Evolutionary conservation across 2,888 invertebrate species (phyloP).

Genomic region (Seladonia tumulorum): DNA sequence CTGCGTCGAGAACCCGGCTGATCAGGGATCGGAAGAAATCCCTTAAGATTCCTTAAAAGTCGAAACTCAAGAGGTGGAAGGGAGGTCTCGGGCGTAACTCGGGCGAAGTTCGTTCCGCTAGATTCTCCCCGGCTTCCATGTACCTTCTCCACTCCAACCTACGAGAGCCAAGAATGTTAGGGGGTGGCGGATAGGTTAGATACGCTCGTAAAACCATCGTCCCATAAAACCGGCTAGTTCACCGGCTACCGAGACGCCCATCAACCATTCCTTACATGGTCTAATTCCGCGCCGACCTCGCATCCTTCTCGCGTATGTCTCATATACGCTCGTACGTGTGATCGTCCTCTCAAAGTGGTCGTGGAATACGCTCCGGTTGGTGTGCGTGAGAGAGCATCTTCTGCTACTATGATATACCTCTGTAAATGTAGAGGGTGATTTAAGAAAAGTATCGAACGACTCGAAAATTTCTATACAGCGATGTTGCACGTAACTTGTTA

Average conservation of each 20-base stretch:
- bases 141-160: conserved; percentile 54
- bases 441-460: background rate
- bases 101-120: conserved; percentile 53
- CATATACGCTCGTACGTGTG: conserved; percentile 29
- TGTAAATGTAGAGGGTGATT: background rate
- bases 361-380: background rate
- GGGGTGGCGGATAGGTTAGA: conserved; percentile 70
- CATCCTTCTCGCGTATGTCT: conserved; percentile 45
- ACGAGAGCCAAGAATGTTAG: conserved; percentile 63
- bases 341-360: background rate
- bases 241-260: conserved; percentile 74
- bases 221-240: conserved; percentile 79
- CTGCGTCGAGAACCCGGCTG: conserved; percentile 12
- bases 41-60: conserved; percentile 46
- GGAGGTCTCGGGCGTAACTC: conserved; percentile 31
- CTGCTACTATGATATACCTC: background rate
- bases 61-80: conserved; percentile 27
- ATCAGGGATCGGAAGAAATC: conserved; percentile 29
- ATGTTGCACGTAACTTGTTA: background rate
- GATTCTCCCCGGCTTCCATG: conserved; percentile 55
- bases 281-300: conserved; percentile 72
- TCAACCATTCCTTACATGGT: conserved; percentile 80
- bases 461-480: background rate
- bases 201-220: conserved; percentile 81
- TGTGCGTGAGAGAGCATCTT: background rate